Percentiles rank a stretch among this genome's conserved stretches.
phyloP scores from a whole-genome alignment of 1,140 invertebrate species.

The Macrosteles quadrilineatus region DNA sequence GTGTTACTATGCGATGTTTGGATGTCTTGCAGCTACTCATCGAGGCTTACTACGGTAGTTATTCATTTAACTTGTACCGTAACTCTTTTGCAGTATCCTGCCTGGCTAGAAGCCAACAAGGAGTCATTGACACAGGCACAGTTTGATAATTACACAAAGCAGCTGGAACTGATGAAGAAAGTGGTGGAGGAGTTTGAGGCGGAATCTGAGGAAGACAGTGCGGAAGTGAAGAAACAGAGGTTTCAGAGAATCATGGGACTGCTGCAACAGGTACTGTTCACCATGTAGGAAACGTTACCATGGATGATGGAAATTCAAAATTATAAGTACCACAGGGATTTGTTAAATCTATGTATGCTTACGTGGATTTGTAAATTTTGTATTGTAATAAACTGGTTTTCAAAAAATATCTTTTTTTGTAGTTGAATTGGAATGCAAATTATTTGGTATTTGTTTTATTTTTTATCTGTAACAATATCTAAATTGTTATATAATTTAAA shows the following conservation, averaged over 20 bases:
- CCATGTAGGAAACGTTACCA: neutral
- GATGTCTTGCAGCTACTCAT: too few species aligned
- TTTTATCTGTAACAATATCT: too few species aligned
- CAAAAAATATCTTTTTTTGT: too few species aligned
- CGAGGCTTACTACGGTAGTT: too few species aligned
- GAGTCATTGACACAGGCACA: constrained; percentile 62
- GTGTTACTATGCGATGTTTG: too few species aligned
- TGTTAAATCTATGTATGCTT: too few species aligned
- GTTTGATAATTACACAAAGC: constrained; percentile 70
- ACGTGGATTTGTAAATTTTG: too few species aligned
- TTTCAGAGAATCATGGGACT: constrained; percentile 75
- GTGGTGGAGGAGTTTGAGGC: constrained; percentile 71
- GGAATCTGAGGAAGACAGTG: constrained; percentile 69
- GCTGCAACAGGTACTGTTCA: constrained; percentile 73
- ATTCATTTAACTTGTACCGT: too few species aligned
- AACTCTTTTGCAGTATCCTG: constrained; percentile 75
- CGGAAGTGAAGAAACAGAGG: constrained; percentile 70
- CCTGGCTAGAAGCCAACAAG: constrained; percentile 77
- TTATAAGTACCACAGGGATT: constrained; percentile 29
- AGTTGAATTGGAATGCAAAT: too few species aligned
- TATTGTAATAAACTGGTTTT: too few species aligned
- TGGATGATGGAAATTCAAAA: neutral
- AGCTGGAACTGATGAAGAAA: constrained; percentile 73
- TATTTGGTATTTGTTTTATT: too few species aligned
- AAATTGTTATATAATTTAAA: too few species aligned